Base-by-base conservation (phyloP, 2,888 invertebrate species). In the Pecten maximus region DNA sequence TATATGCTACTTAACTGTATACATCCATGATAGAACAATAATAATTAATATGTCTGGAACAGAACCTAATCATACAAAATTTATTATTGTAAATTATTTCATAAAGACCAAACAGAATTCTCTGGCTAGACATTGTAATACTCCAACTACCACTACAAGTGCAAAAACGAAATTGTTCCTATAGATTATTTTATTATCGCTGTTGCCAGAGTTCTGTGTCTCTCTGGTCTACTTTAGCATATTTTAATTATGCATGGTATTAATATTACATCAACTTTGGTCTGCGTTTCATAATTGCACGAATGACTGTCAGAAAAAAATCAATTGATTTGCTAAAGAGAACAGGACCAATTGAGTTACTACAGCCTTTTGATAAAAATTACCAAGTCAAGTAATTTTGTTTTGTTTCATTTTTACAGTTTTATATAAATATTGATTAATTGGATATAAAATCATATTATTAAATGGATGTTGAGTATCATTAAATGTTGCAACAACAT, bases 281-380 rank as follows among this genome's bases (percentile, higher is more conserved):
- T 16, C 35, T 2, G 23, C 28, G 87, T 40, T 87, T 40, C 87
- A 19, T 88, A 87, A 92, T 89, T 44, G 44, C 40, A 23, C 40
- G 60, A 74, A 1, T 74, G 40, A 35, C 60, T 88, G 28, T 28
- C 39, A 86, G 28, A 28, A 54, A 44, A 39, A 89, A 89, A 54
- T 40, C 54, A 50, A 54, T 50, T n/a, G 16, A 4, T 89, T 48
- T 40, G 35, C 40, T 40, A 54, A 54, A 54, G 6, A n/a, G 54
- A 44, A 28, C 44, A 44, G 50, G 6, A 87, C 40, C 8, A 40
- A 60, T 23, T 0, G 39, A 40, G 19, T 40, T 23, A n/a, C 23
- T 19, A 15, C 12, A 6, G 15, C 19, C 50, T 16, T 50, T 40
- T 16, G 8, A 50, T 50, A 54, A 54, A 54, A 54, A 54, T 23